Conservation (phyloP, 2,113 vertebrate species). For the Pipa parva region DNA sequence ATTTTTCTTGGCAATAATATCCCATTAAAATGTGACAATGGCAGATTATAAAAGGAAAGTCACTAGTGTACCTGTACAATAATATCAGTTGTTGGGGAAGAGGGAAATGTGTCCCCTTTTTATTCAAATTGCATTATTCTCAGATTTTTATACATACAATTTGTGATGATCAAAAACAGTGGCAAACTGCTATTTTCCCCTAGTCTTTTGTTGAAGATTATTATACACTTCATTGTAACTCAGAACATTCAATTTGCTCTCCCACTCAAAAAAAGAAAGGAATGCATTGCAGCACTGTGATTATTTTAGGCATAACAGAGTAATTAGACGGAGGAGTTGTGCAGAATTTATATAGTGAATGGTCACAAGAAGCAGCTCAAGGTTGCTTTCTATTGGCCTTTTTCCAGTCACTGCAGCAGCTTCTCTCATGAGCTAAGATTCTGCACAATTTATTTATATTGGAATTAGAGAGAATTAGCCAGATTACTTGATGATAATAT, state of each 20-base stretch:
- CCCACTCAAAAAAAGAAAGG: conserved; percentile 48
- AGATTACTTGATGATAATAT: too few relatives aligned
- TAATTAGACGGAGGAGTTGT: conserved; percentile 42
- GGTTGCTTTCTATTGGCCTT: conserved; percentile 41
- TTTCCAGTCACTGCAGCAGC: conserved; percentile 42
- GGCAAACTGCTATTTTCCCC: neutral
- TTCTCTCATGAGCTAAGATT: conserved; percentile 42
- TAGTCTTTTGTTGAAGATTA: conserved; percentile 32
- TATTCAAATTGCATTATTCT: too few relatives aligned
- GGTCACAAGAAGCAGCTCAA: conserved; percentile 29
- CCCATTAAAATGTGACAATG: too few relatives aligned
- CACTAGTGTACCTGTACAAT: too few relatives aligned
- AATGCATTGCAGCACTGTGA: conserved; percentile 30
- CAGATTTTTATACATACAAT: too few relatives aligned
- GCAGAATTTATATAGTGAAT: conserved; percentile 42
- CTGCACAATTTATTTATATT: conserved; percentile 17
- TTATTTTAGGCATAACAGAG: conserved; percentile 41
- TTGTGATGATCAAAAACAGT: too few relatives aligned
- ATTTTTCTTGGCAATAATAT: too few relatives aligned
- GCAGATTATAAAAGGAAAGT: too few relatives aligned
- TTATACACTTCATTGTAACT: conserved; percentile 34
- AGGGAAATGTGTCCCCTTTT: too few relatives aligned
- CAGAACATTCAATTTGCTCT: conserved; percentile 42
- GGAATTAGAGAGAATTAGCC: too few relatives aligned
- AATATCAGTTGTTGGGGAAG: too few relatives aligned